These are phyloP conservation scores for Gorsachius goisagi DNA, from an alignment of 2,113 vertebrate species.

Conservation along the genomic window DNA sequence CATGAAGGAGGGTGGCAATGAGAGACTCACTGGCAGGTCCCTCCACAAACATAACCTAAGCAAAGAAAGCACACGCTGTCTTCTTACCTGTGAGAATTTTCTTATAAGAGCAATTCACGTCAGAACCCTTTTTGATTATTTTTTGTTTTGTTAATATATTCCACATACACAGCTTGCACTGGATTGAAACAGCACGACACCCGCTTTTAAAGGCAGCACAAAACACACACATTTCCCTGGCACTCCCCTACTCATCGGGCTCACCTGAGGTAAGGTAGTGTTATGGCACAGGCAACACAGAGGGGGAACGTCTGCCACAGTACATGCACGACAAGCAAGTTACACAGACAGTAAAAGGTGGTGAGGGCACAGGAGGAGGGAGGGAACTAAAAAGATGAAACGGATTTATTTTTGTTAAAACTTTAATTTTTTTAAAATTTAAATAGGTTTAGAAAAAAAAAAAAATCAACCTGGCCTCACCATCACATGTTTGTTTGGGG, in stretches of 20 bases:
- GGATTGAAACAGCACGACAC: slow-evolving; percentile 30
- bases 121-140: neutral
- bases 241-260: neutral
- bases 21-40: slow-evolving; percentile 23
- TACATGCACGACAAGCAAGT: slow-evolving; percentile 75
- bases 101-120: slow-evolving; percentile 17
- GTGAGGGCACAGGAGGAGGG: neutral
- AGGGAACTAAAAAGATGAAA: slow-evolving; percentile 24
- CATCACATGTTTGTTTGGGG: slow-evolving; percentile 11
- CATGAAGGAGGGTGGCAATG: neutral
- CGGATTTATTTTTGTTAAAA: neutral
- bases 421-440: neutral
- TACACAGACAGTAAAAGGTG: slow-evolving; percentile 50
- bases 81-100: slow-evolving; percentile 69
- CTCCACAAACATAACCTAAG: neutral
- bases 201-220: neutral
- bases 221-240: slow-evolving; percentile 2
- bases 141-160: neutral
- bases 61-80: neutral
- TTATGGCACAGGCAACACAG: slow-evolving; percentile 58
- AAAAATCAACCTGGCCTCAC: slow-evolving; percentile 62
- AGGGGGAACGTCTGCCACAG: slow-evolving; percentile 18
- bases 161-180: slow-evolving; percentile 18
- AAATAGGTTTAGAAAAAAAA: neutral
- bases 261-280: neutral